Evolutionary conservation across 1,140 invertebrate genomes (phyloP), one percentile per base, ranked within the genome.

Genomic region (Nasonia giraulti): DNA sequence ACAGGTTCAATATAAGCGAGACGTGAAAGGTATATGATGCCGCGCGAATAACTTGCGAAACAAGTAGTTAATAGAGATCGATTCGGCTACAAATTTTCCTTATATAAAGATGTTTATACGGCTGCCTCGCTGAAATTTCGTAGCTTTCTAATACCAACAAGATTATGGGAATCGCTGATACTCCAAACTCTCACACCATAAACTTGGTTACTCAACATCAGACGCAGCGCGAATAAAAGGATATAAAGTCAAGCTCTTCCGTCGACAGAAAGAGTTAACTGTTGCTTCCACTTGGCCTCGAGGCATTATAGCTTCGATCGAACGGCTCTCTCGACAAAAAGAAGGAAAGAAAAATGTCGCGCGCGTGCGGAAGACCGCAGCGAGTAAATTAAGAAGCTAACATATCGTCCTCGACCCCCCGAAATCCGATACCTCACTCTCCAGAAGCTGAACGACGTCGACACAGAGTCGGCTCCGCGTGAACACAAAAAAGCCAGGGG

Each of bases 401-500:
- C 17, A n/a, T n/a, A 75, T 37, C 73, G 40, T 44, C 20, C 2
- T 75, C 31, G 27, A 27, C 27, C 37, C 10, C 73, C 10, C 37
- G 27, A n/a, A 79, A 79, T 27, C 12, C 77, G 33, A 80, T 80
- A 80, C 20, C 62, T 27, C 37, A 62, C 66, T 80, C 66, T 80
- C 62, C 20, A 20, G 44, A 80, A 69, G 33, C 3, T 37, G 33
- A 80, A 23, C 47, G 12, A 12, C 12, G 17, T 8, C 8, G 14
- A 27, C 47, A 77, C 47, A 77, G 2, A 27, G 44, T 37, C 8
- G 37, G n/a, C 27, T 27, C 27, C 6, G 20, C n/a, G 33, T 27
- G 50, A 62, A 62, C 55, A 62, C 17, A 33, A 55, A 14, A n/a
- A 12, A 40, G 33, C 33, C 17, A 11, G 11, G 55, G 55, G 55